Base-by-base conservation (phyloP, 2,797 vertebrate genomes). In the Falco novaeseelandiae region DNA sequence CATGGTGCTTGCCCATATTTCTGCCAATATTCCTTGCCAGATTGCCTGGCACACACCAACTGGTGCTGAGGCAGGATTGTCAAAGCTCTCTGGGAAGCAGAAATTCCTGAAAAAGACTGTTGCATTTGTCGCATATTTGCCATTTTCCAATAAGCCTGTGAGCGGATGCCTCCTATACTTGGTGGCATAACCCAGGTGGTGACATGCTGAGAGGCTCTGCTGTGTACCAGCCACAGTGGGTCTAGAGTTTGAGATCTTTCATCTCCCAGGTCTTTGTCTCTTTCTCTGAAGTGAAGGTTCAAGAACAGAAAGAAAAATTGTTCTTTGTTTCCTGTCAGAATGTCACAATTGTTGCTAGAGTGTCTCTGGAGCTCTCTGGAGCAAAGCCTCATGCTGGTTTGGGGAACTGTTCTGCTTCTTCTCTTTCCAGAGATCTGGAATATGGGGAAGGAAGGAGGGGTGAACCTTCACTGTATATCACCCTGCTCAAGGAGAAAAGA, bases 291-390 rank as follows among this genome's bases (percentile, higher is more conserved):
- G 32, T 80, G 51, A 81, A 90, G 9, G 27, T 80, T 91, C 38
- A 92, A 34, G 34, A 94, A 71, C 18, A 94, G 78, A 87, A 96
- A 85, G 61, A 93, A 96, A 92, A 89, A 44, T 9, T 76, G 12
- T 48, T 87, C 36, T 8, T 44, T 12, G 1, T 79, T 77, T 88
- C 73, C 82, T 85, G 44, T 34, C 70, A 79, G 89, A 87, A 67
- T 5, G 16, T 66, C 76, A 87, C 48, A 61, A 27, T 55, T 1
- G 0, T 44, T 71, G 22, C n/a, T 82, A 15, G 9, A 63, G 48
- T 30, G 14, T 52, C 30, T 36, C 74, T 86, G 86, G 76, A 91
- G 67, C 5, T 55, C 30, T 38, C 74, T 86, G 86, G 76, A 91
- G 67, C 5, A 5, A 97, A 93, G 36, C 11, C 42, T 89, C 26